Conservation (phyloP, 2,797 vertebrate species). For the Meriones psammophilus region DNA sequence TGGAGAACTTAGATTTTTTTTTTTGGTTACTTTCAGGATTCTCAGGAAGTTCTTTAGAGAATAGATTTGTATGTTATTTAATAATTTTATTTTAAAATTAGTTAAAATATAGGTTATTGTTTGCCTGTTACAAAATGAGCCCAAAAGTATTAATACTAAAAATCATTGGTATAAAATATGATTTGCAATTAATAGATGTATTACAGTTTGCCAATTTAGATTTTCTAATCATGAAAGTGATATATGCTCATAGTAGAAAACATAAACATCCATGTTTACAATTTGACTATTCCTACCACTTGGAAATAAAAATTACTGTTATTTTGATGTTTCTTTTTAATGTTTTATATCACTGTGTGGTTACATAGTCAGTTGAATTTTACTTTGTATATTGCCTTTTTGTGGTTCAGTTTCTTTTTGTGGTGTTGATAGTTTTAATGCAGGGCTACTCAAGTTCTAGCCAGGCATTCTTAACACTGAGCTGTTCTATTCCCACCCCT, state of each 20-base stretch:
- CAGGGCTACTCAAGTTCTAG: background rate
- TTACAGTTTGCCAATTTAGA: conserved; percentile 35
- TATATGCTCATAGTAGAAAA: conserved; percentile 26
- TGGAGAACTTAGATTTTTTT: background rate
- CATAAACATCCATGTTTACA: conserved; percentile 2
- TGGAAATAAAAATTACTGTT: conserved; percentile 37
- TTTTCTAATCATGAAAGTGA: conserved; percentile 70
- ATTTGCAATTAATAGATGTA: conserved; percentile 53
- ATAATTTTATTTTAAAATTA: conserved; percentile 56
- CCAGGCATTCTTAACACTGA: background rate
- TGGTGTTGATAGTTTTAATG: background rate
- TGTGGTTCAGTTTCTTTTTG: background rate
- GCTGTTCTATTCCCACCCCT: background rate
- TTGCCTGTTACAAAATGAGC: conserved; percentile 42
- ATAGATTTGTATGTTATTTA: conserved; percentile 47
- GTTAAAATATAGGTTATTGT: background rate
- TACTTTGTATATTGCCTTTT: background rate
- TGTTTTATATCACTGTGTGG: background rate
- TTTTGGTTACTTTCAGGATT: background rate
- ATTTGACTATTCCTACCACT: conserved; percentile 44
- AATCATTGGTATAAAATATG: conserved; percentile 52
- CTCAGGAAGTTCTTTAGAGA: conserved; percentile 27
- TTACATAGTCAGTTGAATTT: conserved; percentile 25
- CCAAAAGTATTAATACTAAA: conserved; percentile 41
- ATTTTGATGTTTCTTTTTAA: conserved; percentile 58